Conservation (phyloP, 2,888 invertebrate genomes). For the Agrotis clavis region DNA sequence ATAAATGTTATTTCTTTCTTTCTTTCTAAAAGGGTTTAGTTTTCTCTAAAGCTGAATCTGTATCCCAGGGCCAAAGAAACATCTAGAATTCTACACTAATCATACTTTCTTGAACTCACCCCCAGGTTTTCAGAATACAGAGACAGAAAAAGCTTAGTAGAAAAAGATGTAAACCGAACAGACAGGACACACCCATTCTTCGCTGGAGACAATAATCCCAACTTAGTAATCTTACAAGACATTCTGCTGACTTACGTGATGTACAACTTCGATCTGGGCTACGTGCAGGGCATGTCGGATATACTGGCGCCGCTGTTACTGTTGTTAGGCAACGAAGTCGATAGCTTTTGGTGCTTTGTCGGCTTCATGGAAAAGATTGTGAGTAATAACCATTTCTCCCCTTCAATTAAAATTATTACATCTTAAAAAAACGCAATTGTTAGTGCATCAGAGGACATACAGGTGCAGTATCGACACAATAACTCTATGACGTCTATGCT, state of each 20-base stretch:
- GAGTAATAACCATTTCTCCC: slow-evolving; percentile 75
- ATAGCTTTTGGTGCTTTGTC: slow-evolving; percentile 99
- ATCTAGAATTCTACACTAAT: no score
- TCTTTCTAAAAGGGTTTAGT: no score
- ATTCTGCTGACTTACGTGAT: slow-evolving; percentile 99
- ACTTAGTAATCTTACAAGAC: slow-evolving; percentile 96
- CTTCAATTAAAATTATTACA: not conserved
- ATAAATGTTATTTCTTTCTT: no score
- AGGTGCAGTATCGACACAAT: no score
- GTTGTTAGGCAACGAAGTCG: slow-evolving; percentile 97
- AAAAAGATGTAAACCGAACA: slow-evolving; percentile 99
- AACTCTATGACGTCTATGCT: no score
- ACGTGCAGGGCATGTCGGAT: slow-evolving; percentile 99
- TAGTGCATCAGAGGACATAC: not conserved
- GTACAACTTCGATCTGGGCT: slow-evolving; percentile 99
- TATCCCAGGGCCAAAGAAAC: no score
- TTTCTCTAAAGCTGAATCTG: no score
- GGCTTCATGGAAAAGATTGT: slow-evolving; percentile 99
- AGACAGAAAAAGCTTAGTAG: slow-evolving; percentile 98
- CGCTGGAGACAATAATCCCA: slow-evolving; percentile 98
- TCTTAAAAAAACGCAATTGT: no score
- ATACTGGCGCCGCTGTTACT: slow-evolving; percentile 97
- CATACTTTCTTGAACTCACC: not conserved
- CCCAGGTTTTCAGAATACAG: slow-evolving; percentile 95
- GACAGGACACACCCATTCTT: slow-evolving; percentile 97